Base-by-base conservation (phyloP, 2,888 invertebrate species). In the Empis stercorea region DNA sequence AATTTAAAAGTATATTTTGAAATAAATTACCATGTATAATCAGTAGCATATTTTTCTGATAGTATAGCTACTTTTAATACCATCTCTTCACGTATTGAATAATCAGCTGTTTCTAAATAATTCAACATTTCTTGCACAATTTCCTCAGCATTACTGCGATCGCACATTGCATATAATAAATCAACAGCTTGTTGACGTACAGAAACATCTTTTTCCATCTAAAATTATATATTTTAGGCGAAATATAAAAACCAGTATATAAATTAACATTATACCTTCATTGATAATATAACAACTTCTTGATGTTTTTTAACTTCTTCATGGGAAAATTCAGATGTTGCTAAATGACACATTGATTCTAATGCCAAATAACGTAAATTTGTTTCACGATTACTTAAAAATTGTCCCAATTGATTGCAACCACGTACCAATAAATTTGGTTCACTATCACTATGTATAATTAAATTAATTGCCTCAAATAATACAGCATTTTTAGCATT, bases 231-330 rank as follows among this genome's bases (percentile, higher is more conserved):
- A 32, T 32, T 32, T 13, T 13, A n/a, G 38, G n/a, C 2, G 11
- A n/a, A 34, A 5, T 32, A 34, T 4, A 34, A 34, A 40, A 36
- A 20, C n/a, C n/a, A n/a, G 16, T 27, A 37, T 36, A 47, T 15
- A 30, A 38, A 46, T 30, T 17, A 14, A 20, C 6, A 34, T 4
- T 34, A 42, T 30, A 79, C 79, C 72, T 99, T 99, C 81, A 99
- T 88, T 5, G 99, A 96, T 45, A 94, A 78, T 59, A 99, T 96
- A 42, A 99, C 97, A 42, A 97, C 97, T 73, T 99, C 97, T 70
- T 99, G 97, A 65, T 99, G 99, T 64, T 99, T 99, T 68, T 99
- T 99, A 13, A 99, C 97, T 54, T 97, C 99, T 67, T 99, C 99
- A 70, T 99, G 97, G 30, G 96, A 96, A 71, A 97, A 97, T 71